Conservation (phyloP, 2,113 vertebrate genomes). For the Laticauda laticaudata region DNA sequence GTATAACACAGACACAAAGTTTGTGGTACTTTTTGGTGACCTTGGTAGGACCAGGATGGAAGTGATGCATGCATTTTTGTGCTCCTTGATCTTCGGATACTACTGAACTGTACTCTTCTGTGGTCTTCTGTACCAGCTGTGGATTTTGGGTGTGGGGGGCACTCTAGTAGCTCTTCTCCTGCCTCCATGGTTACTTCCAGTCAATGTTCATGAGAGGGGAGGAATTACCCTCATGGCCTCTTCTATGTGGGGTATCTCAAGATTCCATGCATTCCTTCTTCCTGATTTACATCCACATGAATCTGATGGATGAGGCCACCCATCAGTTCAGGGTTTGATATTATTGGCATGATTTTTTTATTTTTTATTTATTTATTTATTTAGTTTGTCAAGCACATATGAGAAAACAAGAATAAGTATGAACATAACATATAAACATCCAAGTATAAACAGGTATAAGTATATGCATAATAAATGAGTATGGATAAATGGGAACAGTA, state of each 20-base stretch:
- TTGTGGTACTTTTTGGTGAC: background rate
- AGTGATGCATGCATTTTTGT: background rate
- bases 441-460: too few relatives aligned
- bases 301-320: background rate
- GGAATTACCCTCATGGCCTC: background rate
- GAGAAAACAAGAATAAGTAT: too few relatives aligned
- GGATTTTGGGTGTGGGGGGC: background rate
- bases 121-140: background rate
- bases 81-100: background rate
- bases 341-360: background rate
- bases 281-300: background rate
- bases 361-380: too few relatives aligned
- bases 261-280: background rate
- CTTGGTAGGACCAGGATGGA: background rate
- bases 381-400: too few relatives aligned
- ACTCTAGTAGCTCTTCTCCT: background rate
- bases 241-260: background rate
- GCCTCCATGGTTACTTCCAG: background rate
- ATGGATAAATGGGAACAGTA: too few relatives aligned
- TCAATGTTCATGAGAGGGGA: background rate
- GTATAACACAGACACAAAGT: background rate
- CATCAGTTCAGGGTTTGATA: background rate
- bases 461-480: too few relatives aligned
- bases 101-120: background rate
- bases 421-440: too few relatives aligned